Conservation (phyloP, 2,113 vertebrate species). For the Pituophis catenifer region DNA sequence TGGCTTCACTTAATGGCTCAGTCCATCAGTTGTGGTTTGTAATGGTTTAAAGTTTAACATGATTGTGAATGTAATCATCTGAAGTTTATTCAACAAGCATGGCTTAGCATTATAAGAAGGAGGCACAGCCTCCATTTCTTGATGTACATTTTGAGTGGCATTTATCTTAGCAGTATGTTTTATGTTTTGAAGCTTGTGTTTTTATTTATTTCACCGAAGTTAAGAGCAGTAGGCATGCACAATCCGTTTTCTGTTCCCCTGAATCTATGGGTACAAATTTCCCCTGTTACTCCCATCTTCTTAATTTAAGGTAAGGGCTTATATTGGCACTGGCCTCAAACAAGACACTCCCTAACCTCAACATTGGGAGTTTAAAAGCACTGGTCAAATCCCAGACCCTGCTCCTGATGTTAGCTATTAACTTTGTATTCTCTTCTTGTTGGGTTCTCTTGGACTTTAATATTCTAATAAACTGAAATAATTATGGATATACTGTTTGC, state of each 20-base stretch:
- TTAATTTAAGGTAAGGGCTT: background rate
- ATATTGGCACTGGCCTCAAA: background rate
- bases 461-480: conserved; percentile 43
- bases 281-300: background rate
- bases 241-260: background rate
- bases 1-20: background rate
- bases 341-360: background rate
- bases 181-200: background rate
- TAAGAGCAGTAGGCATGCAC: background rate
- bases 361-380: background rate
- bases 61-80: background rate
- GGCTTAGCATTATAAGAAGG: background rate
- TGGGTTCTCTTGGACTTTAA: conserved; percentile 37
- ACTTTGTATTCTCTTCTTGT: conserved; percentile 4
- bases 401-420: background rate
- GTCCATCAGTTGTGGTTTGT: background rate
- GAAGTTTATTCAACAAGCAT: background rate
- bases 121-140: background rate
- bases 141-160: background rate
- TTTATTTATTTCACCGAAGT: background rate
- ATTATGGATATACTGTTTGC: conserved; percentile 34
- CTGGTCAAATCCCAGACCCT: background rate
- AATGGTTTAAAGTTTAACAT: background rate
- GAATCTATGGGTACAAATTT: background rate
- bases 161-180: background rate